phyloP scores from a whole-genome alignment of 2,797 vertebrate species.

The Parotocinclus haroldoi region DNA sequence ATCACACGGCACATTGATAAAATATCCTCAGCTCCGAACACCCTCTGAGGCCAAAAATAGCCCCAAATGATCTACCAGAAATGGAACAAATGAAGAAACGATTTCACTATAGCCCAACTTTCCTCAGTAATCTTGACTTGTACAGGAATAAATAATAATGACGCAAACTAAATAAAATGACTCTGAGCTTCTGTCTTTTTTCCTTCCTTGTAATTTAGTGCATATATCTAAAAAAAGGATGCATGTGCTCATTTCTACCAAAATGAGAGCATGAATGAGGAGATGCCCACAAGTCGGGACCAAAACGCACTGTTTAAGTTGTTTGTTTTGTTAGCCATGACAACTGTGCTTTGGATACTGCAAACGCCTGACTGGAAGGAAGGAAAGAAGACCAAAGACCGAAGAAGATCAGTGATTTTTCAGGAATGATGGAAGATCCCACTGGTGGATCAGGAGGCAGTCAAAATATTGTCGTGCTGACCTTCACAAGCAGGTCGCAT shows the following conservation, averaged over 20 bases:
- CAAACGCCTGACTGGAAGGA: conserved; percentile 48
- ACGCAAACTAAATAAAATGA: conserved; percentile 57
- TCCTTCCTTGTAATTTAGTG: neutral
- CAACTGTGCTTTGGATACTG: conserved; percentile 59
- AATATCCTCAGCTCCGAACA: conserved; percentile 45
- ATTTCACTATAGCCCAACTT: conserved; percentile 68
- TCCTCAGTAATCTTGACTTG: conserved; percentile 55
- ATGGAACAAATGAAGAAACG: conserved; percentile 68
- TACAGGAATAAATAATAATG: conserved; percentile 52
- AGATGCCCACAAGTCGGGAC: conserved; percentile 49
- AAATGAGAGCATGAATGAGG: conserved; percentile 28
- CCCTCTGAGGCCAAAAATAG: conserved; percentile 51
- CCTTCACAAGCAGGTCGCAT: neutral
- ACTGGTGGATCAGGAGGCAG: neutral
- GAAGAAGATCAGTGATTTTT: conserved; percentile 39
- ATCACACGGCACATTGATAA: no score
- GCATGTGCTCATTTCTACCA: conserved; percentile 46
- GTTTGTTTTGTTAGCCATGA: conserved; percentile 74
- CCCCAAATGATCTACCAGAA: conserved; percentile 60
- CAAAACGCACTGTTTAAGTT: conserved; percentile 61
- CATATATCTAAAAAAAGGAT: conserved; percentile 27
- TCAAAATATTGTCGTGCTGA: neutral
- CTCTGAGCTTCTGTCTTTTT: conserved; percentile 56
- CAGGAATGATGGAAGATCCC: neutral
- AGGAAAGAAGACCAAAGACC: neutral